Evolutionary conservation across 2,888 invertebrate genomes (phyloP).

Genomic region (Callinectes sapidus): DNA sequence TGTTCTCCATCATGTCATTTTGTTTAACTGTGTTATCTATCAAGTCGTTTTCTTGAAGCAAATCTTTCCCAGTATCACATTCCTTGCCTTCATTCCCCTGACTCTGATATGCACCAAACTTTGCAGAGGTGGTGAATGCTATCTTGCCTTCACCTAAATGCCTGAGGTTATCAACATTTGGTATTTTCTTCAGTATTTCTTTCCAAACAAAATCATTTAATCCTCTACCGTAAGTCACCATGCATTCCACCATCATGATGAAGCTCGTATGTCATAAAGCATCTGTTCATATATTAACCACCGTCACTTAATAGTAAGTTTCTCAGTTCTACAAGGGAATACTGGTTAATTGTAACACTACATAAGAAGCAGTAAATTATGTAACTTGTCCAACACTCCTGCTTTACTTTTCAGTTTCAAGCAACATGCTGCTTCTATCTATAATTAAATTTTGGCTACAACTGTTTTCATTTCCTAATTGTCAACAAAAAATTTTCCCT

Average conservation of each 20-base stretch:
- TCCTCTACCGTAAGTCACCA: conserved; percentile 40
- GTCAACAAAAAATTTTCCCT: not conserved
- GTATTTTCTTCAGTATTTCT: conserved; percentile 30
- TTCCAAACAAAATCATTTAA: not conserved
- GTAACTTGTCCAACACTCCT: not conserved
- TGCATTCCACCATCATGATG: not conserved
- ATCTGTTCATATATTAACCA: not conserved
- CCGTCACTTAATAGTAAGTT: not conserved
- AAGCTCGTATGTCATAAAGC: not conserved
- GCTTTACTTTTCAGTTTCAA: not conserved
- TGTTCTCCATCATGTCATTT: not conserved
- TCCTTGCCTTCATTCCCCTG: not conserved
- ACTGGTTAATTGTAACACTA: too few species aligned
- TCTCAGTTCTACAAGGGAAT: not conserved
- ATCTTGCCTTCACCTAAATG: conserved; percentile 36
- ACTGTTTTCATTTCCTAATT: not conserved
- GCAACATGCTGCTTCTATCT: not conserved
- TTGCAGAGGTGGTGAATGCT: not conserved
- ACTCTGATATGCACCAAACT: not conserved
- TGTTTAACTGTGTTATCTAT: too few species aligned
- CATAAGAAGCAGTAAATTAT: too few species aligned
- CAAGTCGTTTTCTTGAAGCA: not conserved
- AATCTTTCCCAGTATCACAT: not conserved
- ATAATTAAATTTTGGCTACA: not conserved
- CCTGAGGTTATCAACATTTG: not conserved